phyloP scores from a whole-genome alignment of 2,888 invertebrate species.

The Eupithecia subumbrata region DNA sequence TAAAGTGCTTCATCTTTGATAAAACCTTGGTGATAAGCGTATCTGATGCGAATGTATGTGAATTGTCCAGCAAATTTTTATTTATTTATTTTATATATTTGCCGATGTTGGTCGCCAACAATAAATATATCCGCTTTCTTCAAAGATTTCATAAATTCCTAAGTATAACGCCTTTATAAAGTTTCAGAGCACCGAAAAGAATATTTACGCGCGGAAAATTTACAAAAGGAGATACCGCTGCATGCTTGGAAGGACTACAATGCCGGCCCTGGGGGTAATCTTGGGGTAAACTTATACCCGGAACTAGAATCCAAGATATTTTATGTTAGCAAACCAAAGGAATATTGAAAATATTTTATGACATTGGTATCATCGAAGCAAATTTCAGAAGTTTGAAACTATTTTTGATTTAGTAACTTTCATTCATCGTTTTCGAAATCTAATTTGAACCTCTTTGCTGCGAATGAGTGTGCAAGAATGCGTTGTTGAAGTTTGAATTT shows the following conservation, averaged over 20 bases:
- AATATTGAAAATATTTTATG: background rate
- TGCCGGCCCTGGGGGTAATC: background rate
- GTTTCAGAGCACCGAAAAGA: conserved; percentile 32
- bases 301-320: background rate
- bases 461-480: no score
- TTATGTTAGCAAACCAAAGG: background rate
- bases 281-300: conserved; percentile 4
- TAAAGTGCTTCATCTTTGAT: no score
- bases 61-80: no score
- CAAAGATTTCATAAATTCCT: background rate
- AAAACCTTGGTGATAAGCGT: no score
- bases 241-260: background rate
- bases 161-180: conserved; percentile 9
- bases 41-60: no score
- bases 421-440: no score
- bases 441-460: background rate
- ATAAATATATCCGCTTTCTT: background rate
- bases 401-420: background rate
- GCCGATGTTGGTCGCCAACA: background rate
- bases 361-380: background rate
- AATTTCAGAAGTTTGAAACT: background rate
- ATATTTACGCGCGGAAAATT: conserved; percentile 30
- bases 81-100: no score
- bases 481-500: background rate
- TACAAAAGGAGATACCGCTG: background rate